Evolutionary conservation across 2,797 vertebrate species (phyloP).

Genomic region (Cirrhinus mrigala): DNA sequence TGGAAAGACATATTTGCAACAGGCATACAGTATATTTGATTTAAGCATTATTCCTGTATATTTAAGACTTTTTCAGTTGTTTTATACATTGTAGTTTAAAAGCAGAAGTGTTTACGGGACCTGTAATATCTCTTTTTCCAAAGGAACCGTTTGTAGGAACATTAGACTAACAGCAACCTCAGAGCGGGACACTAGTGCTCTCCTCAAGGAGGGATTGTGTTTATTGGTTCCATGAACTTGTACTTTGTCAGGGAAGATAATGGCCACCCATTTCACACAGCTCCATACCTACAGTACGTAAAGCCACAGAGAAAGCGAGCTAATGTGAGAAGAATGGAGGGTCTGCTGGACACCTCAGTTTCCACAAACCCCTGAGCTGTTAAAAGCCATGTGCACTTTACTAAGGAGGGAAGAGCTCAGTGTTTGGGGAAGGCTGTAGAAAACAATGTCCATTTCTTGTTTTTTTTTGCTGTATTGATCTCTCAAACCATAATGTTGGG

Average conservation of each 20-base stretch:
- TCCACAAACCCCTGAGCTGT: conserved; percentile 45
- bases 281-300: conserved; percentile 19
- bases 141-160: conserved; percentile 35
- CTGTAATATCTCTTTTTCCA: conserved; percentile 26
- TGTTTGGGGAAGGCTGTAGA: neutral
- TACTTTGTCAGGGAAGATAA: conserved; percentile 53
- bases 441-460: neutral
- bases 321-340: conserved; percentile 54
- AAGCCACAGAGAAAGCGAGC: conserved; percentile 35
- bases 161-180: conserved; percentile 38
- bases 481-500: neutral
- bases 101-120: conserved; percentile 18
- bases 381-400: conserved; percentile 20
- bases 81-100: conserved; percentile 5
- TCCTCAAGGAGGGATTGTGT: conserved; percentile 46
- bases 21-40: neutral
- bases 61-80: neutral
- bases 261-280: conserved; percentile 53
- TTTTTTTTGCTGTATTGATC: neutral
- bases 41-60: conserved; percentile 9
- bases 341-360: conserved; percentile 42
- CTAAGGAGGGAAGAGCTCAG: neutral
- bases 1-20: neutral
- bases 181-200: conserved; percentile 47
- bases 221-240: conserved; percentile 53